Percentiles rank a stretch among this genome's conserved stretches.
These are phyloP conservation scores for Branchipolynoe longqiensis DNA, from an alignment of 2,888 invertebrate species.

Conservation along the genomic window DNA sequence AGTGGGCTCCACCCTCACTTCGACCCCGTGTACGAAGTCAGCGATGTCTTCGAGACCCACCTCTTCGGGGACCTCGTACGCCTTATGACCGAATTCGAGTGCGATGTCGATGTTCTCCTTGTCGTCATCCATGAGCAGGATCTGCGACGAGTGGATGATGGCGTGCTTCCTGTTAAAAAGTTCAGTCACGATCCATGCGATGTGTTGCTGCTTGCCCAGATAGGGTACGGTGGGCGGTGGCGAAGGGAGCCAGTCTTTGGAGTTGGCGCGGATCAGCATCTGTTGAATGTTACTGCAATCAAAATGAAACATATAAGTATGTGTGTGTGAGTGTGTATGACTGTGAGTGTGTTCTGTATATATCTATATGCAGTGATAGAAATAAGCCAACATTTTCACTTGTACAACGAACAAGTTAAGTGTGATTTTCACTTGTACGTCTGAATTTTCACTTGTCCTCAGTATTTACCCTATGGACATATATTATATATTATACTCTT, in stretches of 20 bases:
- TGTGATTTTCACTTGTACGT: too few species aligned
- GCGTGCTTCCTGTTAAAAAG: conserved; percentile 72
- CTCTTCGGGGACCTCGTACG: conserved; percentile 71
- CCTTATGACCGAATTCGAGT: conserved; percentile 74
- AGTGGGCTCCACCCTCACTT: conserved; percentile 6
- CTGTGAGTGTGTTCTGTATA: too few species aligned
- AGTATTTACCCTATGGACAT: too few species aligned
- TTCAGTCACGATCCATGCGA: conserved; percentile 73
- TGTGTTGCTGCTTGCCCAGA: conserved; percentile 76
- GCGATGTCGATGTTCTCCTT: conserved; percentile 74
- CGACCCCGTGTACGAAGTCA: conserved; percentile 51
- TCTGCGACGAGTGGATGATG: conserved; percentile 73
- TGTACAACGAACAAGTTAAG: too few species aligned
- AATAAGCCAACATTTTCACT: too few species aligned
- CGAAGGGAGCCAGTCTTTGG: conserved; percentile 71
- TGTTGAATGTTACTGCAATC: conserved; percentile 72
- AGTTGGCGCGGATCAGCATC: conserved; percentile 75
- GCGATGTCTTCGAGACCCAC: conserved; percentile 65
- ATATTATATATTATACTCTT: too few species aligned
- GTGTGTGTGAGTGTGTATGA: too few species aligned
- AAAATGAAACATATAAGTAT: conserved; percentile 37
- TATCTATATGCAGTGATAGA: too few species aligned
- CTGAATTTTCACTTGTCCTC: too few species aligned
- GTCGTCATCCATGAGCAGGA: conserved; percentile 77
- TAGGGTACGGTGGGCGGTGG: conserved; percentile 36